Percentiles rank a stretch among this genome's conserved stretches.
phyloP scores from a whole-genome alignment of 2,113 vertebrate genomes.

The Peromyscus leucopus region DNA sequence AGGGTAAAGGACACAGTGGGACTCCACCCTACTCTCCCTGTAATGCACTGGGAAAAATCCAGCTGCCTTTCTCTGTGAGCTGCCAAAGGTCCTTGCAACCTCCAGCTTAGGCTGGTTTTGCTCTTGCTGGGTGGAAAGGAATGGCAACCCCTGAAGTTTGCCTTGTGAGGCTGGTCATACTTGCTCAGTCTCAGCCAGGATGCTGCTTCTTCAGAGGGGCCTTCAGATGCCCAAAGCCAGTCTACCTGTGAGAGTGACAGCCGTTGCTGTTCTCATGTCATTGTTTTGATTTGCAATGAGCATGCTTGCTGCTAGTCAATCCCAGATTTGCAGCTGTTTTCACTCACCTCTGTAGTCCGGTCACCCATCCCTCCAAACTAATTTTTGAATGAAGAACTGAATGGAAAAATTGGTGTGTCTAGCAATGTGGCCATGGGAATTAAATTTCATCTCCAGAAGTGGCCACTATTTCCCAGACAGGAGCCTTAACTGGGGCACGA shows the following conservation, averaged over 20 bases:
- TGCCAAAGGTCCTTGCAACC: background rate
- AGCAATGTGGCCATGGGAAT: background rate
- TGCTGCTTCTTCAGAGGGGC: background rate
- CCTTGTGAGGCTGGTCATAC: background rate
- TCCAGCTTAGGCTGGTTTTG: background rate
- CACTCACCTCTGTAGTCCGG: background rate
- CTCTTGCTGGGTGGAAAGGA: background rate
- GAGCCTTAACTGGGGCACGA: background rate
- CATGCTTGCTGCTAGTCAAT: background rate
- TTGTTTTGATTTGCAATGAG: conserved; percentile 3
- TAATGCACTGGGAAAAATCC: background rate
- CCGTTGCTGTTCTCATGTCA: background rate
- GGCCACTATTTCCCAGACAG: background rate
- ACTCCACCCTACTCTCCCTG: background rate
- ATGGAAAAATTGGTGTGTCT: background rate
- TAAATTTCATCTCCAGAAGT: background rate
- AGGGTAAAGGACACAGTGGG: background rate
- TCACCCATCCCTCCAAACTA: background rate
- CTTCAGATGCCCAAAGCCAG: background rate
- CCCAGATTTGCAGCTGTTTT: background rate
- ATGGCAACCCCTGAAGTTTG: background rate
- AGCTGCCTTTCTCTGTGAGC: background rate
- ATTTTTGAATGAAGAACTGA: background rate
- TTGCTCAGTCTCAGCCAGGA: background rate
- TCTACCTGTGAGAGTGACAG: background rate